phyloP scores from a whole-genome alignment of 2,113 vertebrate genomes.

The Leucoraja erinaceus region DNA sequence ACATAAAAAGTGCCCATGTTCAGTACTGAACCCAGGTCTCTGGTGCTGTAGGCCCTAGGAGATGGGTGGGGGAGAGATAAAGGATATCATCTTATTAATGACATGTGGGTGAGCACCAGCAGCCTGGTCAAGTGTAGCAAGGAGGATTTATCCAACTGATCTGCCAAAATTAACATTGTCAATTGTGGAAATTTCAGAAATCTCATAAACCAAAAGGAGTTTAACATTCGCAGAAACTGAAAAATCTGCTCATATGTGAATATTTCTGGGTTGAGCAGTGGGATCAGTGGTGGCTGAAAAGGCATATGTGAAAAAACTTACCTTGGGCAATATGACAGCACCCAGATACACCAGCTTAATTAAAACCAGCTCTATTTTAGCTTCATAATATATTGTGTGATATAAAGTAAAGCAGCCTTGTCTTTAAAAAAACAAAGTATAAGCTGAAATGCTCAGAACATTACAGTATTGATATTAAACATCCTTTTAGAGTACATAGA shows the following conservation, averaged over 20 bases:
- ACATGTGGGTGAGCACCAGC: not conserved
- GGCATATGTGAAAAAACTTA: not conserved
- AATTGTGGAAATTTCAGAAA: not conserved
- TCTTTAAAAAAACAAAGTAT: not conserved
- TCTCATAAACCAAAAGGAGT: not conserved
- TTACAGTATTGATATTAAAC: not conserved
- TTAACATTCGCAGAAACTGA: not conserved
- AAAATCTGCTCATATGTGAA: not conserved
- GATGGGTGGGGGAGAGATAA: not conserved
- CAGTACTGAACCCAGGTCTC: too few species aligned
- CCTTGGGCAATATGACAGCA: not conserved
- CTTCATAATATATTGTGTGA: not conserved
- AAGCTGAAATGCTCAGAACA: not conserved
- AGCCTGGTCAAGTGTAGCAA: not conserved
- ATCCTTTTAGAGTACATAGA: not conserved
- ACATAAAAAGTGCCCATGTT: too few species aligned
- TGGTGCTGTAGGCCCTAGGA: too few species aligned
- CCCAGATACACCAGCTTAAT: not conserved
- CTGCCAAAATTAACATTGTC: not conserved
- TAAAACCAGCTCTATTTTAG: not conserved
- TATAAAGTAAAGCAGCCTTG: not conserved
- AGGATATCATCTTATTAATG: not conserved
- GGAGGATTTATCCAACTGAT: not conserved
- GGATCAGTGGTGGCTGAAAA: not conserved
- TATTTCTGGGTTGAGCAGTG: not conserved